A percentile compares a stretch with the other conserved stretches of the same genome.
phyloP scores from a whole-genome alignment of 2,797 vertebrate species.

The Holocentrus rufus region DNA sequence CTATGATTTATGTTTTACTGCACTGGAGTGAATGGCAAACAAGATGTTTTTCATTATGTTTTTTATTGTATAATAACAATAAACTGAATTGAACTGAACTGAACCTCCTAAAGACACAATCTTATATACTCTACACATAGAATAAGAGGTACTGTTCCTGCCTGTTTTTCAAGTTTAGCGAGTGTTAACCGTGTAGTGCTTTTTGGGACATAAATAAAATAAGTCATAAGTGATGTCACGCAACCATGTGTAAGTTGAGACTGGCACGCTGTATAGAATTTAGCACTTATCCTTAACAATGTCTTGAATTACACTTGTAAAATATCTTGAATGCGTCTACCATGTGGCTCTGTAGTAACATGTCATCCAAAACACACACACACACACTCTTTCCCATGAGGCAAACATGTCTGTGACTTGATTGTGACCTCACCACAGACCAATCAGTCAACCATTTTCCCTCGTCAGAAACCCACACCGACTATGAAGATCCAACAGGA shows the following conservation, averaged over 20 bases:
- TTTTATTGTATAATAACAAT: too few relatives aligned
- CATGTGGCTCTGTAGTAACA: conserved; percentile 67
- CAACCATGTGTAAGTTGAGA: conserved; percentile 31
- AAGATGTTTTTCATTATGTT: too few relatives aligned
- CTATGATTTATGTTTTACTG: too few relatives aligned
- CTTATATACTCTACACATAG: conserved; percentile 14
- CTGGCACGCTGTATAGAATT: conserved; percentile 56
- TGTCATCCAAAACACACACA: conserved; percentile 31
- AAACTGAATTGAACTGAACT: too few relatives aligned
- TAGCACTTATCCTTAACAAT: conserved; percentile 59
- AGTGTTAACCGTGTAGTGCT: too few relatives aligned
- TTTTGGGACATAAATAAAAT: neutral
- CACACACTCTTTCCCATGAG: conserved; percentile 55
- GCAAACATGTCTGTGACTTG: conserved; percentile 72
- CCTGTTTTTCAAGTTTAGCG: too few relatives aligned
- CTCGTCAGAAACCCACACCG: conserved; percentile 39
- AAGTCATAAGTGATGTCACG: conserved; percentile 27
- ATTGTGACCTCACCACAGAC: conserved; percentile 74
- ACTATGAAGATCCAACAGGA: conserved; percentile 23
- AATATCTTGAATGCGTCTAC: conserved; percentile 71
- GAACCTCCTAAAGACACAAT: neutral
- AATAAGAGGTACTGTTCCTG: conserved; percentile 16
- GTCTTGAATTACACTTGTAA: conserved; percentile 71
- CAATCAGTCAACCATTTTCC: conserved; percentile 59
- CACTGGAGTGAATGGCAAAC: too few relatives aligned